phyloP scores from a whole-genome alignment of 2,113 vertebrate genomes.

The Merops nubicus region DNA sequence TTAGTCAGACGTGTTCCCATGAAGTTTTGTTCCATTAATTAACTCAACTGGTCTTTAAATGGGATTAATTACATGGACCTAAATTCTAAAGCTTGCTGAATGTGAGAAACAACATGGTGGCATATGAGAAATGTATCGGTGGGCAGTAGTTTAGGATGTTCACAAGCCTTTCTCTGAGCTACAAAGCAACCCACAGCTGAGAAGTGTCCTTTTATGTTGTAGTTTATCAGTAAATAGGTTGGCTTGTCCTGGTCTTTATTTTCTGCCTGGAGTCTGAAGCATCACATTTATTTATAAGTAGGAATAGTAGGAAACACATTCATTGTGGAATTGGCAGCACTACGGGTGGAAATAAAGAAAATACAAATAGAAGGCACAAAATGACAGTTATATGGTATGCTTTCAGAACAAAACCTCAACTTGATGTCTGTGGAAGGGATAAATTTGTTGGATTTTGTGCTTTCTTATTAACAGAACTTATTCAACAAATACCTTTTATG shows the following conservation, averaged over 20 bases:
- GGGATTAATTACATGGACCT: neutral
- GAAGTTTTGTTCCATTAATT: neutral
- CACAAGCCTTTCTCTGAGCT: neutral
- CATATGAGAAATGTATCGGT: neutral
- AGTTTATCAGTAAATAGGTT: neutral
- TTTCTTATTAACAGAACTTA: neutral
- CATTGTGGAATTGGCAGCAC: neutral
- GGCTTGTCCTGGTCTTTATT: neutral
- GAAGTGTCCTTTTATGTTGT: neutral
- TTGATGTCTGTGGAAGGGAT: neutral
- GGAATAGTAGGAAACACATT: neutral
- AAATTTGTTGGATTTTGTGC: neutral
- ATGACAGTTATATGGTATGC: neutral
- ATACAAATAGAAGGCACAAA: neutral
- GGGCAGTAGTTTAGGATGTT: neutral
- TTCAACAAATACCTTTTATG: neutral
- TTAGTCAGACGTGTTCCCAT: constrained; percentile 11
- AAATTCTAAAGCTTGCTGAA: neutral
- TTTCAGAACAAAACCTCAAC: neutral
- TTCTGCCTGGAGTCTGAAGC: neutral
- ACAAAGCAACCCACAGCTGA: neutral
- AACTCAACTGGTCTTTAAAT: neutral
- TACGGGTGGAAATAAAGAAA: neutral
- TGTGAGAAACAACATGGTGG: neutral
- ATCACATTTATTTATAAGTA: neutral